Evolutionary conservation across 2,888 invertebrate species (phyloP).

Genomic region (Euplexia lucipara): DNA sequence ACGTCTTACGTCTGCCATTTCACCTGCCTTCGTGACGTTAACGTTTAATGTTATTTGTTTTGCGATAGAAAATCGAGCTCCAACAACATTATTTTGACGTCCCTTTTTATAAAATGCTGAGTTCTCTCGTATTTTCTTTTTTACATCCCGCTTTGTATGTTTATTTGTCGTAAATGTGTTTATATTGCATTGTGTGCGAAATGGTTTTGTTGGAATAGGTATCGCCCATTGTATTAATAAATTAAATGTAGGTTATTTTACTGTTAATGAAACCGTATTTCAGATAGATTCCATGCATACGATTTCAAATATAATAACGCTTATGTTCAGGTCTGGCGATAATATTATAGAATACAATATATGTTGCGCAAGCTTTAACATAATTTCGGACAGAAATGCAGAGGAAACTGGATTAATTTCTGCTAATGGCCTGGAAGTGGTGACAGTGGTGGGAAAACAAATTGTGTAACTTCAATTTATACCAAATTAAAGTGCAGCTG

Average conservation of each 20-base stretch:
- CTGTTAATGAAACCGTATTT: constrained; percentile 5
- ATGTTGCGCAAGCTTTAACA: constrained; percentile 24
- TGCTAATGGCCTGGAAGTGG: constrained; percentile 76
- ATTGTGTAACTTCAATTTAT: constrained; percentile 73
- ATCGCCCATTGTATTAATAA: constrained; percentile 4
- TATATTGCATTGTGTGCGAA: constrained; percentile 21
- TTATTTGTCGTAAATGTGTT: constrained; percentile 38
- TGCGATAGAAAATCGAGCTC: constrained; percentile 67
- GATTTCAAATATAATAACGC: constrained; percentile 13
- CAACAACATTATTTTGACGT: constrained; percentile 64
- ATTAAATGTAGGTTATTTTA: background rate
- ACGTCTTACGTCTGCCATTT: constrained; percentile 76
- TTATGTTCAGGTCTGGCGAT: background rate
- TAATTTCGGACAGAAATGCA: constrained; percentile 70
- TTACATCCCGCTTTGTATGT: constrained; percentile 22
- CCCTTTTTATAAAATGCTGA: constrained; percentile 58
- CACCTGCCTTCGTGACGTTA: constrained; percentile 80
- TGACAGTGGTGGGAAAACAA: constrained; percentile 71
- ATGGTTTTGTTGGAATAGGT: constrained; percentile 33
- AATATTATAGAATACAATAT: constrained; percentile 20
- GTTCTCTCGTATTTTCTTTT: constrained; percentile 40
- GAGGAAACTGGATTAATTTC: constrained; percentile 72
- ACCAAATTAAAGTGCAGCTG: constrained; percentile 48
- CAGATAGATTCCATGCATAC: constrained; percentile 6
- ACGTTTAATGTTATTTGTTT: constrained; percentile 82